Base-by-base conservation (phyloP, 1,140 invertebrate species). In the Penaeus japonicus region DNA sequence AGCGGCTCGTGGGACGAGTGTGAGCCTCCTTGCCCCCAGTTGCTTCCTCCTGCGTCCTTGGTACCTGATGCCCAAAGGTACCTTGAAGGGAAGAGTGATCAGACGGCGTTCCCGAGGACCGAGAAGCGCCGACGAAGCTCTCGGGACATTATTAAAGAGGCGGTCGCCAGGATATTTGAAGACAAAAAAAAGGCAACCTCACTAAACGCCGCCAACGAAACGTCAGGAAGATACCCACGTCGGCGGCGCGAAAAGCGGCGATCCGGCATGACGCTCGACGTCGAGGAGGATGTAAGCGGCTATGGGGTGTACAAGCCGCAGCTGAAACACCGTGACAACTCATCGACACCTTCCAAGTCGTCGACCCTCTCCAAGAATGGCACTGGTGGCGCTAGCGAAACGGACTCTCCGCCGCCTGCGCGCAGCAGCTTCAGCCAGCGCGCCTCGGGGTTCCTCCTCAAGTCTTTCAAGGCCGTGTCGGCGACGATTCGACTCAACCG, bases 1-100 rank as follows among this genome's bases (percentile, higher is more conserved):
- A 88, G 87, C 53, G 80, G 87, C 15, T 88, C 87, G 5, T 88
- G 87, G 87, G 87, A 88, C 22, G 87, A 88, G 55, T 24, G 80
- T 5, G 87, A 88, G 27, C 87, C 80, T 22, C 81, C 87, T 5
- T 83, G 87, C 70, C 87, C 87, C 18, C 30, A 77, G 30, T 24
- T 57, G n/a, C 77, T 65, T 22, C 80, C 83, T 0, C 87, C 87
- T 15, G 20, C 24, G 20, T 27, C 15, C 20, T 53, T 70, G 18
- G 24, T 55, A 15, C 80, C 35, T 15, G 70, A 62, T 32, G 47
- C 30, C 39, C 75, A 81, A 39, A 70, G 54, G 12, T 20, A 75
- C 24, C 78, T 20, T 57, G 87, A 88, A 27, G 70, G 59, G 30
- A 81, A 82, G 47, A 32, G 53, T n/a, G 70, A 88, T 0, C 30